phyloP scores from a whole-genome alignment of 2,113 vertebrate genomes.

The Salminus brasiliensis region DNA sequence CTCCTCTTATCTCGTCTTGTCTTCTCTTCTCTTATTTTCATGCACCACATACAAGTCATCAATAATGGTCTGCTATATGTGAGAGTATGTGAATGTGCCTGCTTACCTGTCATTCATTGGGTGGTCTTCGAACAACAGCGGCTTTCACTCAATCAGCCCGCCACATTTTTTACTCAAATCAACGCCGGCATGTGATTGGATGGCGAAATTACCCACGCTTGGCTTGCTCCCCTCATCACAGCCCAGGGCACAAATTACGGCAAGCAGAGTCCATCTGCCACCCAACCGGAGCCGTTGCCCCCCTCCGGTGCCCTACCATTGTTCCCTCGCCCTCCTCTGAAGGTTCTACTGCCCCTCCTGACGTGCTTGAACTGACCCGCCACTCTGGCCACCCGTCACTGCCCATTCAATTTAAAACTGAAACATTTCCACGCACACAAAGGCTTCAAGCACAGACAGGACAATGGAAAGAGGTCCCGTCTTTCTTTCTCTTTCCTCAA shows the following conservation, averaged over 20 bases:
- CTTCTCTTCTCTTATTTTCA: conserved; percentile 32
- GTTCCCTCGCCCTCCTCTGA: conserved; percentile 1
- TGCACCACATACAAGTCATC: conserved; percentile 53
- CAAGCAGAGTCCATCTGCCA: conserved; percentile 49
- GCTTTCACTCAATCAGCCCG: conserved; percentile 48
- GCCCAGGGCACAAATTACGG: conserved; percentile 26
- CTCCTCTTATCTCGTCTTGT: neutral
- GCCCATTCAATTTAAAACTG: conserved; percentile 45
- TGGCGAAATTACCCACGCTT: conserved; percentile 27
- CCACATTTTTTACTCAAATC: conserved; percentile 21
- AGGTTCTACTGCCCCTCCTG: conserved; percentile 17
- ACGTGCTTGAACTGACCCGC: conserved; percentile 33
- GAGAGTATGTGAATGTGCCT: conserved; percentile 20
- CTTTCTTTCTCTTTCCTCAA: conserved; percentile 43
- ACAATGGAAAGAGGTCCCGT: conserved; percentile 34
- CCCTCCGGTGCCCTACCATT: conserved; percentile 26
- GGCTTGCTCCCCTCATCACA: conserved; percentile 35
- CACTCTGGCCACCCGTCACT: conserved; percentile 47
- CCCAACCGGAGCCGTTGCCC: conserved; percentile 36
- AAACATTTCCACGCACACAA: conserved; percentile 45
- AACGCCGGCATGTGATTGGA: conserved; percentile 30
- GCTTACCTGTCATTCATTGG: conserved; percentile 19
- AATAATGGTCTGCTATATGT: conserved; percentile 30
- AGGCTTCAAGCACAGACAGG: conserved; percentile 41
- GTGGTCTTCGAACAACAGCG: conserved; percentile 57